Evolutionary conservation across 1,140 invertebrate genomes (phyloP), one percentile per base, ranked within the genome.

Genomic region (Lucilia cuprina): DNA sequence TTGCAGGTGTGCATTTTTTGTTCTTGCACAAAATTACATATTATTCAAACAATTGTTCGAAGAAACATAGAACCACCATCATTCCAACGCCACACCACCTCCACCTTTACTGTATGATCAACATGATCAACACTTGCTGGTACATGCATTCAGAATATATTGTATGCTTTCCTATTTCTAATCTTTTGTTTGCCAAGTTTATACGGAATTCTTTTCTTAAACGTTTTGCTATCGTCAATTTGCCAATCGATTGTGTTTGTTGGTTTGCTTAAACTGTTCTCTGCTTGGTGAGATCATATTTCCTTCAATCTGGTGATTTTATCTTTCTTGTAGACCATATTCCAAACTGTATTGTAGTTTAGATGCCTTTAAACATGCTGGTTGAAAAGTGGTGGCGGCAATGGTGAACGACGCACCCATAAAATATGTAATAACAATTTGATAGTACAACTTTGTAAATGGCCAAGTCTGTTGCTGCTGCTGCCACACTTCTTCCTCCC

Each of bases 131-230:
- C 55, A 60, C n/a, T n/a, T 17, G n/a, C 14, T n/a, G n/a, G 7
- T 30, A 30, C 55, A 60, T 60, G 10, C 5, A 41, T 41, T 2
- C 10, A 41, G 41, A 41, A 41, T 41, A 7, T 0, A 8, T 8
- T 2, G 41, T 41, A 41, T 41, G 41, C 14, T 60, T 60, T 60
- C 55, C n/a, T 60, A 12, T 21, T 70, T 70, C 65, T 70, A 25
- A 70, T 70, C 65, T 21, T n/a, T 19, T 65, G 60, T 17, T 8
- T 55, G 50, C 50, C 12, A n/a, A 55, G 50, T 55, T 55, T 70
- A 21, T 70, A 70, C 65, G 65, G 65, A 70, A 70, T 70, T 70
- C 65, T 70, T 70, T 70, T 70, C 65, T 70, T 70, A 70, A 70
- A 70, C 65, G 65, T 70, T 70, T 70, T 70, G 21, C n/a, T 19